Evolutionary conservation across 2,888 invertebrate species (phyloP).

Genomic region (Rosalia funebris): DNA sequence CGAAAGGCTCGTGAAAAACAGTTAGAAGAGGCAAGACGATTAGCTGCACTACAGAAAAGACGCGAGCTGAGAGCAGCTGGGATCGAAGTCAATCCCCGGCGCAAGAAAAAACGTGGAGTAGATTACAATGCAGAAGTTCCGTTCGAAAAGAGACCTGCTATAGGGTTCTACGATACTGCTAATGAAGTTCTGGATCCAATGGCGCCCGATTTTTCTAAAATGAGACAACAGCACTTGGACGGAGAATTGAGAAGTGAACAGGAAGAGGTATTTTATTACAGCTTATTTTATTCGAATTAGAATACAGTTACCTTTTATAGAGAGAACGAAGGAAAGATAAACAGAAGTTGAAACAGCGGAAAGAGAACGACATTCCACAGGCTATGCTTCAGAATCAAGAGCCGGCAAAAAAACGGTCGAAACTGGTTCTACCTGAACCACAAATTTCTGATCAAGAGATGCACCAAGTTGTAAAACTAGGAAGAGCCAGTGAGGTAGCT

Average conservation of each 20-base stretch:
- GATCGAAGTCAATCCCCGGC: constrained; percentile 72
- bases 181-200: constrained; percentile 88
- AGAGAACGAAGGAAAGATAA: constrained; percentile 95
- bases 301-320: constrained; percentile 58
- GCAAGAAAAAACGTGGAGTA: constrained; percentile 87
- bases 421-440: constrained; percentile 94
- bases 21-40: constrained; percentile 93
- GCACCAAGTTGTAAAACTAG: constrained; percentile 92
- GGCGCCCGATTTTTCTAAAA: constrained; percentile 88
- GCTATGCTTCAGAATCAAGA: constrained; percentile 89
- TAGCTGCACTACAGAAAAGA: constrained; percentile 97
- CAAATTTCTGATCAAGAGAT: constrained; percentile 95
- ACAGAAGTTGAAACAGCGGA: constrained; percentile 92
- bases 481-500: constrained; percentile 89
- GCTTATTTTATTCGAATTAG: constrained; percentile 1
- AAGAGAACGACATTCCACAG: constrained; percentile 94
- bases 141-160: constrained; percentile 92
- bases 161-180: constrained; percentile 95
- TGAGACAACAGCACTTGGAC: constrained; percentile 92
- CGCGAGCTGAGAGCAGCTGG: constrained; percentile 97
- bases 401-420: constrained; percentile 91
- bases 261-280: constrained; percentile 75
- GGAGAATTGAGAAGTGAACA: constrained; percentile 90
- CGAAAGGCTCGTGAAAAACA: constrained; percentile 98
- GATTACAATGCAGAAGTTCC: constrained; percentile 98